Evolutionary conservation across 2,113 vertebrate species (phyloP).

Genomic region (Caracal caracal): DNA sequence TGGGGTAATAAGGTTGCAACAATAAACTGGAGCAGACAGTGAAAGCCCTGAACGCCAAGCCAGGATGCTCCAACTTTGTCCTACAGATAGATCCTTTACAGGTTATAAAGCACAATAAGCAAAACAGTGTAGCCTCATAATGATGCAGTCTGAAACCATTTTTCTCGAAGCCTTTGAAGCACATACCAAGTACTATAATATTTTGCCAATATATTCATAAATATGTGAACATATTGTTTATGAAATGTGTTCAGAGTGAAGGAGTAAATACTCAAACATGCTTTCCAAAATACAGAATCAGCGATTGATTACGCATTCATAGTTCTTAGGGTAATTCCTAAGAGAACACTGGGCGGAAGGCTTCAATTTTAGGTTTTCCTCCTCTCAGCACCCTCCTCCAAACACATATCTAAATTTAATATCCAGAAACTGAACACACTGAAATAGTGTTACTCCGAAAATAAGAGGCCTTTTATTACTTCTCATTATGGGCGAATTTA

Average conservation of each 20-base stretch:
- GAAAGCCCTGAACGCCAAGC: constrained; percentile 21
- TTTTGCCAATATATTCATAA: constrained; percentile 30
- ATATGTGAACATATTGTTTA: constrained; percentile 43
- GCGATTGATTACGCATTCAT: background rate
- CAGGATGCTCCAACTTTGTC: constrained; percentile 34
- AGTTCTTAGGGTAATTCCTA: constrained; percentile 47
- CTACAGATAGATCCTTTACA: background rate
- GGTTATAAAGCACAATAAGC: constrained; percentile 13
- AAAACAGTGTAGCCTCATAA: background rate
- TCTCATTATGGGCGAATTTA: constrained; percentile 37
- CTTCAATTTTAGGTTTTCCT: constrained; percentile 55
- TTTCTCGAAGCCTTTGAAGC: constrained; percentile 47
- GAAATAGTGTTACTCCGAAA: constrained; percentile 41
- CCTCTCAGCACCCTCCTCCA: background rate
- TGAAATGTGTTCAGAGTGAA: constrained; percentile 46
- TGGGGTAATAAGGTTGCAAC: background rate
- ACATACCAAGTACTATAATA: constrained; percentile 24
- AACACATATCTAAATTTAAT: constrained; percentile 36
- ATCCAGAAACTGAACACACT: constrained; percentile 11
- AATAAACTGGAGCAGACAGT: background rate
- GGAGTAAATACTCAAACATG: constrained; percentile 45
- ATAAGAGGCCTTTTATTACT: constrained; percentile 32
- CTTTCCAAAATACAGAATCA: constrained; percentile 53
- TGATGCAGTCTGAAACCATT: constrained; percentile 45
- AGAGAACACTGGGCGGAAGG: constrained; percentile 8